Base-by-base conservation (phyloP, 2,888 invertebrate genomes). In the Venusia cambrica region DNA sequence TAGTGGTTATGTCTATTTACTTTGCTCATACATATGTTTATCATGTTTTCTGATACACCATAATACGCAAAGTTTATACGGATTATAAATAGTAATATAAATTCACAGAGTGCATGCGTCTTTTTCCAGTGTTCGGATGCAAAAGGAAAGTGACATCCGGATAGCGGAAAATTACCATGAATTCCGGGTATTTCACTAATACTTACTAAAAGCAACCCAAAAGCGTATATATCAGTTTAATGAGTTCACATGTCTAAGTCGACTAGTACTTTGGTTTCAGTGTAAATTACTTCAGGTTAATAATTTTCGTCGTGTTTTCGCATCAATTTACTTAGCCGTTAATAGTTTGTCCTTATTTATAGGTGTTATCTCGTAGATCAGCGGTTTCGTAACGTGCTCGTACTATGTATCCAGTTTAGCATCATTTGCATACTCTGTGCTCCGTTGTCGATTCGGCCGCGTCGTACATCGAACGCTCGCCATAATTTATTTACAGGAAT, bases 301-400 rank as follows among this genome's bases (percentile, higher is more conserved):
- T 68, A 76, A 75, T 75, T 77, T 73, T 58, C 62, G 69, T 80
- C 81, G 81, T 80, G 77, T 79, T 79, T 75, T 77, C 66, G 69
- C 75, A 76, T 77, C 75, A 76, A 71, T 74, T 72, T 79, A 77
- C 74, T 79, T 75, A 69, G 63, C 68, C 71, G 74, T 72, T 78
- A 78, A 77, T 72, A 73, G 75, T 72, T 62, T 68, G 78, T 75
- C 75, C 78, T 78, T 80, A 81, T 83, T 83, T 79, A 76, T 74
- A 70, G 73, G 70, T 74, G 77, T 76, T 77, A 80, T 78, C 70
- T 73, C 67, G 74, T 71, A 27, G 72, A 78, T 77, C 73, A 73
- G 68, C 56, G 62, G 45, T 84, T 74, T 80, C 74, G 79, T 62
- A 83, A 84, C 57, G 53, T 57, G 11, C n/a, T n/a, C n/a, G 27